Evolutionary conservation across 2,888 invertebrate species (phyloP).

Genomic region (Latrodectus elegans): DNA sequence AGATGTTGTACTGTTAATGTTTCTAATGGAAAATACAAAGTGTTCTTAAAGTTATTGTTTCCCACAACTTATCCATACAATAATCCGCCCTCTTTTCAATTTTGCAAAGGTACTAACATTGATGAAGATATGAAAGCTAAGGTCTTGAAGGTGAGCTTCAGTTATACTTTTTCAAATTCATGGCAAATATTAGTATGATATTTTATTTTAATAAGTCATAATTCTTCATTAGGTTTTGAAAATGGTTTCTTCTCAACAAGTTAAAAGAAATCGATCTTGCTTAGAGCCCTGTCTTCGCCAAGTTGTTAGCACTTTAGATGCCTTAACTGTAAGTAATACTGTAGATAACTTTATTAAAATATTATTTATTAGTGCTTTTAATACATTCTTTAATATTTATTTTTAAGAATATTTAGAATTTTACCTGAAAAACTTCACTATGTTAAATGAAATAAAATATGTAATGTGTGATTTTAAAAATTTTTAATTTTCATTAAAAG

Average conservation of each 20-base stretch:
- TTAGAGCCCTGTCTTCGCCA: conserved; percentile 89
- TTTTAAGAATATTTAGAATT: too few relatives aligned
- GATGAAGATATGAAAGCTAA: conserved; percentile 83
- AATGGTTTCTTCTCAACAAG: conserved; percentile 80
- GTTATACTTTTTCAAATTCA: too few relatives aligned
- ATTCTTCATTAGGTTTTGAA: conserved; percentile 69
- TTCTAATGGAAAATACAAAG: conserved; percentile 77
- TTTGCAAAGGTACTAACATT: conserved; percentile 81
- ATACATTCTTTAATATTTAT: too few relatives aligned
- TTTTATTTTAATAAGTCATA: not conserved
- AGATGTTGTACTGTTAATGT: conserved; percentile 80
- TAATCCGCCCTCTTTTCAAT: conserved; percentile 81
- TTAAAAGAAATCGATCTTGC: conserved; percentile 89
- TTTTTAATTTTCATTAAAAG: too few relatives aligned
- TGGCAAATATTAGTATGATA: not conserved
- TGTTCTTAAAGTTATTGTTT: conserved; percentile 80
- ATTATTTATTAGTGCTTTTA: too few relatives aligned
- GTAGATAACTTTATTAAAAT: too few relatives aligned
- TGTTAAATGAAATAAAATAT: too few relatives aligned
- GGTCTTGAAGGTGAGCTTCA: conserved; percentile 81
- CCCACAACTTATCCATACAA: conserved; percentile 84
- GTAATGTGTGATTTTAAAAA: too few relatives aligned
- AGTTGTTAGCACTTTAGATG: conserved; percentile 80
- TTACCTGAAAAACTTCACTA: too few relatives aligned
- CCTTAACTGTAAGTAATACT: conserved; percentile 70